phyloP scores from a whole-genome alignment of 1,140 invertebrate species.

The Vanessa atalanta region DNA sequence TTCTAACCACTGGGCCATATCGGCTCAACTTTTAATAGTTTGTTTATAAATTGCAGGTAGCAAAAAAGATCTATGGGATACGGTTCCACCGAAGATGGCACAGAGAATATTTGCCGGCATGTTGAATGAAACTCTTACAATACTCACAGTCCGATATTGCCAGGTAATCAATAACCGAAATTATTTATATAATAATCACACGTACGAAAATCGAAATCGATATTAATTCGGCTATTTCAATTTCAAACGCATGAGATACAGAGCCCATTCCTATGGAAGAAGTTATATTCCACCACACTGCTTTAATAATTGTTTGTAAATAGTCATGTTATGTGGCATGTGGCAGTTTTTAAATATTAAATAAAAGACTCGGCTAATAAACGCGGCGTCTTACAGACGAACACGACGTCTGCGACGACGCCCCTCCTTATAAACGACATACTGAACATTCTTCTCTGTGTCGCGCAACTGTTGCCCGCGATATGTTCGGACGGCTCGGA shows the following conservation, averaged over 20 bases:
- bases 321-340: no score
- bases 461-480: constrained; percentile 84
- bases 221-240: no score
- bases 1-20: no score
- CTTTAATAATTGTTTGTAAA: no score
- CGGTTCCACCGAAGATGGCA: constrained; percentile 90
- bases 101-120: constrained; percentile 89
- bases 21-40: no score
- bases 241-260: no score
- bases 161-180: constrained; percentile 77
- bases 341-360: no score
- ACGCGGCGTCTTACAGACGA: constrained; percentile 72
- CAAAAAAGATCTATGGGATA: constrained; percentile 88
- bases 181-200: no score
- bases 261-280: no score
- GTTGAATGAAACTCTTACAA: constrained; percentile 89
- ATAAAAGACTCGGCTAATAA: neutral
- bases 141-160: constrained; percentile 87
- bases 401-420: constrained; percentile 83
- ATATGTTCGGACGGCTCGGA: constrained; percentile 84
- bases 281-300: no score
- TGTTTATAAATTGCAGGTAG: constrained; percentile 81
- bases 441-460: constrained; percentile 87
- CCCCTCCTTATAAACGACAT: constrained; percentile 85
- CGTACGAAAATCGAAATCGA: no score